Conservation (phyloP, 2,797 vertebrate species). For the Margarornis squamiger region DNA sequence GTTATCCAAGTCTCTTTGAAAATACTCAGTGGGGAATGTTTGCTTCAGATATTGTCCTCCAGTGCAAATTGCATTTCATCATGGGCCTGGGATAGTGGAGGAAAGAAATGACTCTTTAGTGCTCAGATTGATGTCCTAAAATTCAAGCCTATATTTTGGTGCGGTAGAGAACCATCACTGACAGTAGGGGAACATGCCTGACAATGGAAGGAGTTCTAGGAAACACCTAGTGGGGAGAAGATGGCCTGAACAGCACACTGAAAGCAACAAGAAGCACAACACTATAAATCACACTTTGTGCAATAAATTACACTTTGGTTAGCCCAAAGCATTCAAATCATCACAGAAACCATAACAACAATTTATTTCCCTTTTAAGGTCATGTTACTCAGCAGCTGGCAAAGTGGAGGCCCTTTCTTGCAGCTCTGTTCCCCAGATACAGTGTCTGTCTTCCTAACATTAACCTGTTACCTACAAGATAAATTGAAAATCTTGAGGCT, state of each 20-base stretch:
- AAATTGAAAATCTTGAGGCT: not conserved
- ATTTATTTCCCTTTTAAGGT: not conserved
- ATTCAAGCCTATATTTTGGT: not conserved
- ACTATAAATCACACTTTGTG: not conserved
- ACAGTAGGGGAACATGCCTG: not conserved
- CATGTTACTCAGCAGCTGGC: not conserved
- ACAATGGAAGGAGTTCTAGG: not conserved
- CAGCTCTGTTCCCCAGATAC: not conserved
- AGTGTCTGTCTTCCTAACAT: not conserved
- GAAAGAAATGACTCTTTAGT: not conserved
- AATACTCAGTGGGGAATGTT: not conserved
- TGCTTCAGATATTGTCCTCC: not conserved
- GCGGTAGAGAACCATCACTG: not conserved
- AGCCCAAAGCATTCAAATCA: not conserved
- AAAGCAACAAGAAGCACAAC: not conserved
- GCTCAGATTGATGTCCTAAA: not conserved
- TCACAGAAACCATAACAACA: not conserved
- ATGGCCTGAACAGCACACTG: not conserved
- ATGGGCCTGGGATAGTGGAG: not conserved
- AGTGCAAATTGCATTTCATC: not conserved
- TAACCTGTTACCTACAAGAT: constrained; percentile 1
- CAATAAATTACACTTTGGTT: not conserved
- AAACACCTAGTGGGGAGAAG: not conserved
- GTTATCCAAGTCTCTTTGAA: not conserved
- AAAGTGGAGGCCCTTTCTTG: not conserved